Evolutionary conservation across 1,140 invertebrate genomes (phyloP), one percentile per base, ranked within the genome.

Genomic region (Tetranychus urticae): DNA sequence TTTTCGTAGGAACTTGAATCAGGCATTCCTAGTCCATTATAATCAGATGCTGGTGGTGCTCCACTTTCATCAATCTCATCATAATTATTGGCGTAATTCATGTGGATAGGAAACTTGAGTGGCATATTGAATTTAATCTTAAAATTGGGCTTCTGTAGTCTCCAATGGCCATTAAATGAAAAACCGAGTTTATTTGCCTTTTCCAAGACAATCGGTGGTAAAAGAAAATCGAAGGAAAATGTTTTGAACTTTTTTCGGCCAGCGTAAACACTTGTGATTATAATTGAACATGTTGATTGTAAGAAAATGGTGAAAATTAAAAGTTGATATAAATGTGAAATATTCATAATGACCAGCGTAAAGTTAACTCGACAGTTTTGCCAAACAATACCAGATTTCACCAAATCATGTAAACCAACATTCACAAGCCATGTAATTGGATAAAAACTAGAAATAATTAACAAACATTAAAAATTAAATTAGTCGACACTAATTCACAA

Each of bases 201-300:
- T 48, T 59, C 39, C 31, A 47, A 14, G 5, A 47, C 37, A 46
- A 59, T 33, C 46, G 58, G 58, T 48, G 58, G 58, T 13, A 59
- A 35, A 33, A 59, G 36, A 45, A 8, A 59, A 48, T 59, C 58
- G 39, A 59, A 59, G 7, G 58, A 59, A 33, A 46, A 35, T 2
- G 58, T 59, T 35, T 59, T 59, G 58, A 59, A 59, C 36, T 59
- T 59, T 37, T 59, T 59, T 0, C 58, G 10, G 14, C 58, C 58
- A 12, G 42, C 58, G 31, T 59, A 46, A 7, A 59, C 58, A 59
- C 58, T 59, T 6, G 58, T 59, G 13, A 59, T 59, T 13, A 59
- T 59, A 13, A 59, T 59, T 6, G 58, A 59, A 36, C 14, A 56
- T 12, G 34, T n/a, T 33, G 55, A 31, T 39, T 56, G 14, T 14